A percentile compares a stretch with the other conserved stretches of the same genome.
These are phyloP conservation scores for Bergia puertoricense DNA, from an alignment of 92 coral and sea anemone species.

Conservation along the genomic window DNA sequence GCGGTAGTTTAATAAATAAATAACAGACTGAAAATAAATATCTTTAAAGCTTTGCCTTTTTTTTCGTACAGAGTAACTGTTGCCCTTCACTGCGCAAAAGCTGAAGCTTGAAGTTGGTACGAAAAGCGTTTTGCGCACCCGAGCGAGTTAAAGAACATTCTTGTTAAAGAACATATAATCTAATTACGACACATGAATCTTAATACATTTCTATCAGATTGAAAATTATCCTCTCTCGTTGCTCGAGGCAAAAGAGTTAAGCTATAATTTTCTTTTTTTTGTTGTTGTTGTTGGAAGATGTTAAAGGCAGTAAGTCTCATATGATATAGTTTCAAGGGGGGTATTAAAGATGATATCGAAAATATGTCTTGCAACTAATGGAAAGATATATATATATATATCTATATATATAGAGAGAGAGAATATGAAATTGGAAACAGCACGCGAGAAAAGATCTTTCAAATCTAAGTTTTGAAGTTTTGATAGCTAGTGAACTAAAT, in stretches of 20 bases:
- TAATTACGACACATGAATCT: neutral
- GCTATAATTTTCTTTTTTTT: neutral
- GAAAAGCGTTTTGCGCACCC: neutral
- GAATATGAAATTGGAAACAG: too few species aligned
- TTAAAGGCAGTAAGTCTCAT: neutral
- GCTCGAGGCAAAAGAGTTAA: neutral
- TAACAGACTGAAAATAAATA: neutral
- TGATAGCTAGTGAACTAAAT: too few species aligned
- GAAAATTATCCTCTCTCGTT: neutral
- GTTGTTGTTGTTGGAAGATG: neutral
- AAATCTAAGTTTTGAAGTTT: too few species aligned
- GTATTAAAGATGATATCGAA: too few species aligned
- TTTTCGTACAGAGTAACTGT: neutral
- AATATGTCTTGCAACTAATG: too few species aligned
- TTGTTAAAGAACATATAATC: neutral
- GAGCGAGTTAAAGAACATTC: neutral
- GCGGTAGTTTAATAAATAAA: constrained; percentile 24
- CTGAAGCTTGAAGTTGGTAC: neutral
- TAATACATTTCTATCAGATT: neutral
- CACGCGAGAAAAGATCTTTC: too few species aligned
- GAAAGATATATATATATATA: too few species aligned
- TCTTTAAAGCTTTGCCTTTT: neutral
- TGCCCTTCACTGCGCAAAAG: neutral
- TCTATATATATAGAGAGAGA: too few species aligned
- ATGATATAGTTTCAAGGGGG: too few species aligned